Conservation (phyloP, 2,113 vertebrate species). For the Colossoma macropomum region DNA sequence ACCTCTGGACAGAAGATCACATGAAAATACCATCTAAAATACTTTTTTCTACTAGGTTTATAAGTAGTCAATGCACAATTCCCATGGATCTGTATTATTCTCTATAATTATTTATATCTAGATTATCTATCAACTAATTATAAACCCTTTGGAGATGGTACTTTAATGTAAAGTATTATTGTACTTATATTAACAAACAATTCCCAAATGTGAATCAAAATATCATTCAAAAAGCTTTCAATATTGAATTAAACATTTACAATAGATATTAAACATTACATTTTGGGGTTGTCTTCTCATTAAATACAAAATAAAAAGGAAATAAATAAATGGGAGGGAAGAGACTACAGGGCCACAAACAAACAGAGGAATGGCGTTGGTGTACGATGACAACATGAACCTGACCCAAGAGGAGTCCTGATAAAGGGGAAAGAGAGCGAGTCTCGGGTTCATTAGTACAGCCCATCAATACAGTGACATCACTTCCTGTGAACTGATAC, state of each 20-base stretch:
- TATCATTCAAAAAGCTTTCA: conserved; percentile 57
- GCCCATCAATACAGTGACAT: conserved; percentile 45
- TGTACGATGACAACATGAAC: conserved; percentile 32
- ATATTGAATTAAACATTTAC: conserved; percentile 70
- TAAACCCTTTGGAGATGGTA: conserved; percentile 42
- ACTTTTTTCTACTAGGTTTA: conserved; percentile 25
- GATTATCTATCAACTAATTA: conserved; percentile 12
- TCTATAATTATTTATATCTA: background rate
- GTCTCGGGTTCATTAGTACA: conserved; percentile 29
- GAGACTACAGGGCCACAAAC: conserved; percentile 56
- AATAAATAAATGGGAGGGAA: conserved; percentile 65
- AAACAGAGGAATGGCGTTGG: conserved; percentile 61
- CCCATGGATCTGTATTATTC: background rate
- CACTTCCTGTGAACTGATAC: conserved; percentile 43
- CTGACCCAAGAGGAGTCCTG: background rate
- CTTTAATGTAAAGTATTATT: conserved; percentile 55
- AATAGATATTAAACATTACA: conserved; percentile 27
- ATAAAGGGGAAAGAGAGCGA: conserved; percentile 10
- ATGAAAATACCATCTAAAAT: conserved; percentile 53
- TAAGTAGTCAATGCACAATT: conserved; percentile 34
- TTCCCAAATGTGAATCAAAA: conserved; percentile 57
- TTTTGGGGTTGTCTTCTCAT: background rate
- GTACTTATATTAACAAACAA: conserved; percentile 33
- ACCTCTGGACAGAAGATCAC: conserved; percentile 28
- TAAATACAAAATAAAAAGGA: conserved; percentile 66